Percentiles rank a stretch among this genome's conserved stretches.
Conservation (phyloP, 2,888 invertebrate species). For the Epiblema foenella region DNA sequence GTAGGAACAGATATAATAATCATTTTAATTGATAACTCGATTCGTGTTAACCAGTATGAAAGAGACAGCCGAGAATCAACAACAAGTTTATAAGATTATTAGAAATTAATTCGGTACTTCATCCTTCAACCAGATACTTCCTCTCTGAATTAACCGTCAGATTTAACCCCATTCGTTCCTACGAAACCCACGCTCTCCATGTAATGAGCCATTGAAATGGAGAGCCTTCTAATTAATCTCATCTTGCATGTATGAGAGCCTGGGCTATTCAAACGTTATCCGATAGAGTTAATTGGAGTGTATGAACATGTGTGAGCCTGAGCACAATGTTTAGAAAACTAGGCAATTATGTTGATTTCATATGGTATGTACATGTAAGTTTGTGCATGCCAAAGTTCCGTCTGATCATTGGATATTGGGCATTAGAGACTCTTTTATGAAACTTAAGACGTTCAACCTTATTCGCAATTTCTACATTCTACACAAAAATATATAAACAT, state of each 20-base stretch:
- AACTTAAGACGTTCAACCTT: background rate
- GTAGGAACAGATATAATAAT: background rate
- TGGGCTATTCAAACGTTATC: conserved; percentile 72
- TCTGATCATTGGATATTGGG: background rate
- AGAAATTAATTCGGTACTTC: too few species aligned
- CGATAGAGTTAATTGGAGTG: conserved; percentile 71
- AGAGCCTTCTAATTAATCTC: conserved; percentile 69
- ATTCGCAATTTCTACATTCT: background rate
- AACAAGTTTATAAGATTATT: too few species aligned
- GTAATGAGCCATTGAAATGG: conserved; percentile 72
- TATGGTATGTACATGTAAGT: background rate
- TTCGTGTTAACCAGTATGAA: background rate
- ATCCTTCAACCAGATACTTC: conserved; percentile 13
- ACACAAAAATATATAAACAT: too few species aligned
- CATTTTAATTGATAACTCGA: background rate
- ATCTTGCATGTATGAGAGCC: conserved; percentile 69
- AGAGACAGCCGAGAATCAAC: too few species aligned
- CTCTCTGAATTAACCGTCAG: conserved; percentile 19
- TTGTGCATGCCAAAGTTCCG: background rate
- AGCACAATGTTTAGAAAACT: conserved; percentile 34
- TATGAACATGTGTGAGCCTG: conserved; percentile 36
- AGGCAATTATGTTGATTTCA: conserved; percentile 14
- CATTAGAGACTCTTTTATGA: background rate
- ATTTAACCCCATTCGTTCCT: conserved; percentile 35
- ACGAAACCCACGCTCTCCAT: conserved; percentile 35